phyloP scores from a whole-genome alignment of 2,888 invertebrate genomes.

The Metellina segmentata region DNA sequence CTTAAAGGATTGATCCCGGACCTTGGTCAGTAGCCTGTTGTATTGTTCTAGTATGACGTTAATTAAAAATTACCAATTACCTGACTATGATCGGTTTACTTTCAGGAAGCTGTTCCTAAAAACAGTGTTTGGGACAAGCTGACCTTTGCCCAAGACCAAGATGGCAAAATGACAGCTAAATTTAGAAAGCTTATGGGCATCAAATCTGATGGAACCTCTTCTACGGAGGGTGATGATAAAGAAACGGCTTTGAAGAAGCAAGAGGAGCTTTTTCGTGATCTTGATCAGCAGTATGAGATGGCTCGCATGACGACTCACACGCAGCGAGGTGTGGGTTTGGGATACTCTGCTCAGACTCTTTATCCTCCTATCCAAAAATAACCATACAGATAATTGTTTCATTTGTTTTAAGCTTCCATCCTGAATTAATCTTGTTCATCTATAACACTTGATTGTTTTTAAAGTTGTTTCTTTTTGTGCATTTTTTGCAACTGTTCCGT shows the following conservation, averaged over 20 bases:
- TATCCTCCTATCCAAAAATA: slow-evolving; percentile 68
- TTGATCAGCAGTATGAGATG: slow-evolving; percentile 98
- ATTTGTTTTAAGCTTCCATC: background rate
- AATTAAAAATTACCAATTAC: too few species aligned
- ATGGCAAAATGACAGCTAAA: slow-evolving; percentile 95
- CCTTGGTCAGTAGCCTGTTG: too few species aligned
- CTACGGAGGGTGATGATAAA: slow-evolving; percentile 43
- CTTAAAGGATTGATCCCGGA: too few species aligned
- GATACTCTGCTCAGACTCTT: slow-evolving; percentile 79
- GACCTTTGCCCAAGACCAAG: slow-evolving; percentile 93
- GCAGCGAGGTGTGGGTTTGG: slow-evolving; percentile 87
- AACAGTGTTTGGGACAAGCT: slow-evolving; percentile 88
- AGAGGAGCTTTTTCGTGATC: slow-evolving; percentile 88
- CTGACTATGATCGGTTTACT: slow-evolving; percentile 66
- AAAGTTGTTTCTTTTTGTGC: too few species aligned
- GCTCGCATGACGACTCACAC: slow-evolving; percentile 97
- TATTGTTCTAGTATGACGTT: too few species aligned
- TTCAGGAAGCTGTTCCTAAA: slow-evolving; percentile 79
- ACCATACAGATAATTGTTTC: background rate
- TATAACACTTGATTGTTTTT: too few species aligned
- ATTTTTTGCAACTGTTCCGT: too few species aligned
- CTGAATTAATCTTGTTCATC: too few species aligned
- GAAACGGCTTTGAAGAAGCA: slow-evolving; percentile 81
- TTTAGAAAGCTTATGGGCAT: slow-evolving; percentile 99
- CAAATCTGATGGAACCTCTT: slow-evolving; percentile 83